A percentile compares a stretch with the other conserved stretches of the same genome.
Evolutionary conservation across 2,113 vertebrate species (phyloP).

Genomic region (Eupsittula cactorum): DNA sequence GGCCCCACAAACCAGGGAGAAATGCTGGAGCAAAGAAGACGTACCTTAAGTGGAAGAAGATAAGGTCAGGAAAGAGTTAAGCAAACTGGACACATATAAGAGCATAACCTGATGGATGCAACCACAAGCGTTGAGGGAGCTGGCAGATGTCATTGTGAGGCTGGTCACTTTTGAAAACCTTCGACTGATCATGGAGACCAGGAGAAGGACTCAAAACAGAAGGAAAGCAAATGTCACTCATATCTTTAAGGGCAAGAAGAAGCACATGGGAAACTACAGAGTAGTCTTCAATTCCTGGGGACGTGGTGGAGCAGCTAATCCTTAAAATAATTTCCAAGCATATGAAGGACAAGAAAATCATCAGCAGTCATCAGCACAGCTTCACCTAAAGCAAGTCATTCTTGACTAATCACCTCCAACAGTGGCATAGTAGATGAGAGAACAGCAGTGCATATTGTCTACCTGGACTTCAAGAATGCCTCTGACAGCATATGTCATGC

Average conservation of each 20-base stretch:
- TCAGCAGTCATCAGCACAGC: not conserved
- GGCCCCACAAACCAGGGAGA: not conserved
- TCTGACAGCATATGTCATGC: not conserved
- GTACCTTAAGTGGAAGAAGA: not conserved
- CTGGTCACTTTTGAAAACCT: not conserved
- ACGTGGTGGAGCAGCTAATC: not conserved
- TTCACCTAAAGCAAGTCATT: not conserved
- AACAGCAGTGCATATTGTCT: not conserved
- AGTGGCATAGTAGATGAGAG: not conserved
- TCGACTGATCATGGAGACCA: not conserved
- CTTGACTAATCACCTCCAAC: not conserved
- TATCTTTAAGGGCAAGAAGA: not conserved
- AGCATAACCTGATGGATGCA: not conserved
- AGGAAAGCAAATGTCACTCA: not conserved
- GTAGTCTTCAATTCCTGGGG: not conserved
- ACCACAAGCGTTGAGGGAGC: not conserved
- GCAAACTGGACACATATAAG: not conserved
- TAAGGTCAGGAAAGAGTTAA: not conserved
- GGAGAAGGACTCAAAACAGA: not conserved
- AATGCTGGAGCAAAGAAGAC: not conserved
- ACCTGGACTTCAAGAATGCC: not conserved
- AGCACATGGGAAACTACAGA: not conserved
- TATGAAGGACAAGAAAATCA: not conserved
- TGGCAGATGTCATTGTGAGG: not conserved
- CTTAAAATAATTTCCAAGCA: not conserved